Percentiles rank a stretch among this genome's conserved stretches.
These are phyloP conservation scores for Heliconius sara DNA, from an alignment of 2,888 invertebrate genomes.

Conservation along the genomic window DNA sequence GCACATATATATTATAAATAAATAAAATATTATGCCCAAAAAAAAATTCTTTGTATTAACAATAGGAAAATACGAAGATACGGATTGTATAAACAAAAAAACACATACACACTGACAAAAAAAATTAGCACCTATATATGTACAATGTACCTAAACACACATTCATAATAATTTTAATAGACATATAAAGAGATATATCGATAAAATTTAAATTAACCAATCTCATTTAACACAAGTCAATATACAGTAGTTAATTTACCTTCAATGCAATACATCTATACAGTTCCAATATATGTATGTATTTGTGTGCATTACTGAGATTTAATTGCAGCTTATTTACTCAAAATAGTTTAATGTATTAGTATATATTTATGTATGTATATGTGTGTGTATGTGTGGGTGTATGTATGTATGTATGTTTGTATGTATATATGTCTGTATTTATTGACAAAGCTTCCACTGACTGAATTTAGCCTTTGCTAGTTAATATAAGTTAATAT, in stretches of 20 bases:
- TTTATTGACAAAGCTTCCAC: conserved; percentile 6
- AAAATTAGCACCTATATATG: background rate
- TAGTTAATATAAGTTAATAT: background rate
- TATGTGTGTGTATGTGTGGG: too few species aligned
- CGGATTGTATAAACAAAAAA: too few species aligned
- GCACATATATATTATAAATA: too few species aligned
- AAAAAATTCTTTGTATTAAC: too few species aligned
- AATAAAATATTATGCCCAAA: too few species aligned
- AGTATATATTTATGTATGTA: too few species aligned
- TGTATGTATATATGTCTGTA: too few species aligned
- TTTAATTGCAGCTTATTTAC: conserved; percentile 8
- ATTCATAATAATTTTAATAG: background rate
- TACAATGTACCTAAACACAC: background rate
- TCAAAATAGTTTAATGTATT: conserved; percentile 2
- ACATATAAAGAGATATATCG: background rate
- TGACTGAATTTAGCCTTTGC: background rate
- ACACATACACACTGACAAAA: background rate
- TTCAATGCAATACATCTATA: conserved; percentile 7
- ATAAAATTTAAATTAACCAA: conserved; percentile 21
- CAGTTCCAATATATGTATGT: conserved; percentile 1
- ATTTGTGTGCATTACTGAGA: conserved; percentile 5
- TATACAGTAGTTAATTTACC: conserved; percentile 14
- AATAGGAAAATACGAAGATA: too few species aligned
- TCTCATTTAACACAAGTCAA: conserved; percentile 16
- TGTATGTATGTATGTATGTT: too few species aligned